Evolutionary conservation across 1,140 invertebrate genomes (phyloP).

Genomic region (Sipha flava): DNA sequence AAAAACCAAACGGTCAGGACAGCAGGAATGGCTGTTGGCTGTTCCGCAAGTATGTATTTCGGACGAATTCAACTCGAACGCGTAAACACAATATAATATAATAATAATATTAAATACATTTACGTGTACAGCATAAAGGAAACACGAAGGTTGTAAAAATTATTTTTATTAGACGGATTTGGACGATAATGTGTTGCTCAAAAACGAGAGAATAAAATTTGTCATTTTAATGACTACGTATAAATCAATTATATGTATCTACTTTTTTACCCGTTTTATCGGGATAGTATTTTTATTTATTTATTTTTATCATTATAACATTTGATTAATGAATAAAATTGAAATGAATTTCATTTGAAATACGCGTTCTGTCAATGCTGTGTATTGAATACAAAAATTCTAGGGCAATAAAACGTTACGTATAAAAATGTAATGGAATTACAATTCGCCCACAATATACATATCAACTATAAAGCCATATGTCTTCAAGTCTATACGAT

Average conservation of each 20-base stretch:
- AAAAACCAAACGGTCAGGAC: too few species aligned
- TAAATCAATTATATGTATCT: not conserved
- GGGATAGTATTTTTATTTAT: not conserved
- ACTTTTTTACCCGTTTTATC: not conserved
- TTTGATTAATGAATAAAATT: not conserved
- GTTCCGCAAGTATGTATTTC: not conserved
- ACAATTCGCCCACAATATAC: not conserved
- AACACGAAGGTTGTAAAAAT: not conserved
- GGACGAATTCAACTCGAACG: not conserved
- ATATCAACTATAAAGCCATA: not conserved
- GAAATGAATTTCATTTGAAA: not conserved
- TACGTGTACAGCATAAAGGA: constrained; percentile 3
- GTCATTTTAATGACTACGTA: not conserved
- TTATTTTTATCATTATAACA: not conserved
- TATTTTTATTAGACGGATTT: constrained; percentile 12
- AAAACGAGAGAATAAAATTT: constrained; percentile 16
- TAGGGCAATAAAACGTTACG: not conserved
- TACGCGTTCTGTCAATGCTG: not conserved
- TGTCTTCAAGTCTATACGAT: not conserved
- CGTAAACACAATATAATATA: not conserved
- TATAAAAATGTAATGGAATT: not conserved
- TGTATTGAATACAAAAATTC: not conserved
- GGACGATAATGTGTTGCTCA: not conserved
- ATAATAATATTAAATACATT: not conserved
- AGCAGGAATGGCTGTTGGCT: not conserved